Percentiles rank a stretch among this genome's conserved stretches.
phyloP scores from a whole-genome alignment of 2,113 vertebrate species.

The Chaenogobius annularis region DNA sequence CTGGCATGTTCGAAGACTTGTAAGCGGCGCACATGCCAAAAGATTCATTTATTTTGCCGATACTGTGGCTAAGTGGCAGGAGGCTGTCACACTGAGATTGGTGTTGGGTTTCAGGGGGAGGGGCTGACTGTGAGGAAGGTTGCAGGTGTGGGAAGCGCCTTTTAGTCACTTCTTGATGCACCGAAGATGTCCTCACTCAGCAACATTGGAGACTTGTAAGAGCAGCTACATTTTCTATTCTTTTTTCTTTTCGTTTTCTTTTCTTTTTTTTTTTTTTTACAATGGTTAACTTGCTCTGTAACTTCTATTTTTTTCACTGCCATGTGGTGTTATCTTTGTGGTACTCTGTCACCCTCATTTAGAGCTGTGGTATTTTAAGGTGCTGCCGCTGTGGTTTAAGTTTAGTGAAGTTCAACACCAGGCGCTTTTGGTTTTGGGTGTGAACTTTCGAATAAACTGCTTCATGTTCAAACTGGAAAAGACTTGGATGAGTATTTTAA shows the following conservation, averaged over 20 bases:
- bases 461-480: slow-evolving; percentile 2
- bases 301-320: slow-evolving; percentile 10
- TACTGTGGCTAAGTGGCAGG: slow-evolving; percentile 48
- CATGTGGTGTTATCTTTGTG: slow-evolving; percentile 42
- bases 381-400: slow-evolving; percentile 10
- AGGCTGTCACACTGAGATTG: slow-evolving; percentile 61
- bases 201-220: slow-evolving; percentile 48
- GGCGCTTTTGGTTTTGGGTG: slow-evolving; percentile 8
- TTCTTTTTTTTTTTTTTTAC: slow-evolving; percentile 11
- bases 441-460: not conserved
- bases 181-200: slow-evolving; percentile 52
- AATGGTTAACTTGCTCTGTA: not conserved
- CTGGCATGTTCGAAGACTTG: slow-evolving; percentile 24
- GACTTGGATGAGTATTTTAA: not conserved
- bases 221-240: slow-evolving; percentile 32
- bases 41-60: slow-evolving; percentile 31
- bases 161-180: slow-evolving; percentile 49
- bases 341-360: slow-evolving; percentile 23
- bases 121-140: slow-evolving; percentile 54
- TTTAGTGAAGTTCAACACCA: slow-evolving; percentile 11
- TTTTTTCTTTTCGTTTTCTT: slow-evolving; percentile 17
- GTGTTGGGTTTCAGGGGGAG: slow-evolving; percentile 60
- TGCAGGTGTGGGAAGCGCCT: slow-evolving; percentile 29
- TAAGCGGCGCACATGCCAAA: slow-evolving; percentile 65
- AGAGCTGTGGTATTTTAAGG: slow-evolving; percentile 13